phyloP scores from a whole-genome alignment of 1,140 invertebrate genomes.

The Trissolcus basalis region DNA sequence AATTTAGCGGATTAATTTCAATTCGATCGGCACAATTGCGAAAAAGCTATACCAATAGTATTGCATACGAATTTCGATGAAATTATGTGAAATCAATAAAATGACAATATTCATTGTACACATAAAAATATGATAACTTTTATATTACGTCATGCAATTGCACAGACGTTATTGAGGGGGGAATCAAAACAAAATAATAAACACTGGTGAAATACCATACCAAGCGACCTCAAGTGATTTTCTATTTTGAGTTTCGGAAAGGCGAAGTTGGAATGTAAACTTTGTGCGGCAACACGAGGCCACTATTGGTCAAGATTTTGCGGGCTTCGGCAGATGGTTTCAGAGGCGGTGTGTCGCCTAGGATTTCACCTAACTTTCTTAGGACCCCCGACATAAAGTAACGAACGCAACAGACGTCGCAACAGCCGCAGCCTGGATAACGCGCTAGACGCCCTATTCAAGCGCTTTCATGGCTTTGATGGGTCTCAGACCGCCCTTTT shows the following conservation, averaged over 20 bases:
- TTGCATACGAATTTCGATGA: no score
- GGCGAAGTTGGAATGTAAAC: constrained; percentile 23
- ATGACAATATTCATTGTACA: no score
- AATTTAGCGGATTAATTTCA: no score
- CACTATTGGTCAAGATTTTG: constrained; percentile 16
- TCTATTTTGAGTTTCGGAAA: background rate
- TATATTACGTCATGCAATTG: no score
- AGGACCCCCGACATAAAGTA: constrained; percentile 49
- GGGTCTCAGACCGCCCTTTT: constrained; percentile 69
- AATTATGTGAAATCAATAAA: no score
- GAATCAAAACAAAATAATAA: no score
- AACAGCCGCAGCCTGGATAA: constrained; percentile 56
- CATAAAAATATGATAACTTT: no score
- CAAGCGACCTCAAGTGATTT: background rate
- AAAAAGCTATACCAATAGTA: no score
- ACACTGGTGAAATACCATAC: no score
- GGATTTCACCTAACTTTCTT: constrained; percentile 47
- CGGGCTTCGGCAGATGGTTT: constrained; percentile 21
- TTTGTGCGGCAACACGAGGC: constrained; percentile 28
- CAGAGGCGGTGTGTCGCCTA: background rate
- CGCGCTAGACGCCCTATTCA: constrained; percentile 63
- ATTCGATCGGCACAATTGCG: no score
- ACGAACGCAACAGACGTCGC: constrained; percentile 63
- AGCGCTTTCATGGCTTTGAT: constrained; percentile 68
- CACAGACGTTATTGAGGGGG: no score